Evolutionary conservation across 2,113 vertebrate genomes (phyloP).

Genomic region (Hylia prasina): DNA sequence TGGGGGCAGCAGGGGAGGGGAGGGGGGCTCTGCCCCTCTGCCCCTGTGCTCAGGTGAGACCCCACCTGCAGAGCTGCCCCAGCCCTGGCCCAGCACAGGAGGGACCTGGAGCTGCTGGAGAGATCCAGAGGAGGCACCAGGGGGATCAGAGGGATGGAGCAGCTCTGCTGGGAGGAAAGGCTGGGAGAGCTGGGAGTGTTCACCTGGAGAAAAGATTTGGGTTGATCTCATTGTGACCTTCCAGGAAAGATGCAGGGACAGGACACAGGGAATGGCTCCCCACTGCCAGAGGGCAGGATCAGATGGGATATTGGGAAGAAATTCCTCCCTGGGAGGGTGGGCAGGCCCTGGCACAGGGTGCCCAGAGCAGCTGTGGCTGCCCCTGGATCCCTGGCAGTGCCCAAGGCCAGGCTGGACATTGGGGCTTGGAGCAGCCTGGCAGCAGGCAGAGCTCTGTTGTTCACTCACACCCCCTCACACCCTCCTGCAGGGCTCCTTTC

Average conservation of each 20-base stretch:
- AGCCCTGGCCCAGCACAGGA: background rate
- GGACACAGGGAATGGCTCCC: background rate
- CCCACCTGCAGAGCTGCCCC: background rate
- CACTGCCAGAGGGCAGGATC: accelerated
- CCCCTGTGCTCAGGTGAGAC: background rate
- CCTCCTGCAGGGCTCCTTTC: background rate
- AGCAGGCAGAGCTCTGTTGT: background rate
- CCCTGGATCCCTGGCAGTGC: background rate
- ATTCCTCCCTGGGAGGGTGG: accelerated
- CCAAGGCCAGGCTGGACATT: background rate
- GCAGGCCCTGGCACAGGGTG: background rate
- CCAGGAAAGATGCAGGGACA: accelerated
- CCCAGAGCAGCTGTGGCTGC: background rate
- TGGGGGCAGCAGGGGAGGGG: background rate
- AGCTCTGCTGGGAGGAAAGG: background rate
- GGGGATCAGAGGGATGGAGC: background rate
- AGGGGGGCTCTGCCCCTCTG: background rate
- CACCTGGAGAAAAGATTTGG: background rate
- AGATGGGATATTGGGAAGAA: background rate
- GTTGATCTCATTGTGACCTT: accelerated
- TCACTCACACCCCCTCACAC: accelerated
- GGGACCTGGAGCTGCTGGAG: background rate
- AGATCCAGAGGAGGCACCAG: background rate
- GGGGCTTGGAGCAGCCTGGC: background rate
- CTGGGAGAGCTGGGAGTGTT: background rate